These are phyloP conservation scores for Brachystomella parvula DNA, from an alignment of 1,140 invertebrate species.

Conservation along the genomic window DNA sequence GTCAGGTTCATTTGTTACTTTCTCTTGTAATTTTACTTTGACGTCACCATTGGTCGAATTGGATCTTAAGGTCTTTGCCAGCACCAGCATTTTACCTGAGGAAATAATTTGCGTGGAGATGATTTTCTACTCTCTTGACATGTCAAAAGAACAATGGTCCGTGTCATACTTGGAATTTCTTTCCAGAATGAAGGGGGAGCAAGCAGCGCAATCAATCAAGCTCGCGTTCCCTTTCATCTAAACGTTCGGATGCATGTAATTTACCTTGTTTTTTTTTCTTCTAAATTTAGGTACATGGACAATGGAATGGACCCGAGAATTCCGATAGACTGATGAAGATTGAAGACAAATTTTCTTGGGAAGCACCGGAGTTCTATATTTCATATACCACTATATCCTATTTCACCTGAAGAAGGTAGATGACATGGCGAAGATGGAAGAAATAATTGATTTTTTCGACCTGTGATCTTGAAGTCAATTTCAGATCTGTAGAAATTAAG, in stretches of 20 bases:
- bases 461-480: too few species aligned
- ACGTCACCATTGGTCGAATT: too few species aligned
- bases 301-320: neutral
- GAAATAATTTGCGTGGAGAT: neutral
- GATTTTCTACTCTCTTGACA: neutral
- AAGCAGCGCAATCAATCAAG: neutral
- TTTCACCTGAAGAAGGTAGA: neutral
- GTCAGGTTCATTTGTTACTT: too few species aligned
- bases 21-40: neutral
- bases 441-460: too few species aligned
- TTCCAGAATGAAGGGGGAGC: neutral
- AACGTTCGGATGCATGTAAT: neutral
- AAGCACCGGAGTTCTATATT: too few species aligned
- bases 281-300: neutral
- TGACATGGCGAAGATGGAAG: neutral
- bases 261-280: neutral
- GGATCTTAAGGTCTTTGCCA: neutral
- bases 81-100: neutral
- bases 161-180: too few species aligned
- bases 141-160: too few species aligned
- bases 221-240: neutral
- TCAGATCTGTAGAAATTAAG: too few species aligned
- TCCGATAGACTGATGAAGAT: neutral
- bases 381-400: too few species aligned
- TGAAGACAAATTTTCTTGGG: neutral